Evolutionary conservation across 1,140 invertebrate species (phyloP).

Genomic region (Brachionus asplanchnoidis): DNA sequence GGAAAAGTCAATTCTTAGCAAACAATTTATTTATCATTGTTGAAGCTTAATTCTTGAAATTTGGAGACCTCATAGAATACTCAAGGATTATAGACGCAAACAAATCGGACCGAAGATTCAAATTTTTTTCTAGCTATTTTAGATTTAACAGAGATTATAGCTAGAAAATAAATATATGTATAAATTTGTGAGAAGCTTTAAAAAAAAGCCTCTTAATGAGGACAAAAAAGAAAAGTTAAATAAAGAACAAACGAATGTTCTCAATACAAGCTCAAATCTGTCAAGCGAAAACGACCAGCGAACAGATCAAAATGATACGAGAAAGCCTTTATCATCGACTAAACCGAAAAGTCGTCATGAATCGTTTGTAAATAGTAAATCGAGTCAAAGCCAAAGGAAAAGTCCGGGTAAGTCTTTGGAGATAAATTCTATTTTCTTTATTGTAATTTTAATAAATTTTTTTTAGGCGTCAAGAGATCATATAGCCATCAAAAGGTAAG

Average conservation of each 20-base stretch:
- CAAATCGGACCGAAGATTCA: neutral
- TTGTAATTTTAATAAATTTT: neutral
- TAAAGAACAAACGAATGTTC: neutral
- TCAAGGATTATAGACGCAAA: neutral
- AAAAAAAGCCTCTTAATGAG: constrained; percentile 26
- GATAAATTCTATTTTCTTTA: neutral
- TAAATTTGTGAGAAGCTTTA: constrained; percentile 37
- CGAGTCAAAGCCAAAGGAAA: neutral
- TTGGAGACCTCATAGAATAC: neutral
- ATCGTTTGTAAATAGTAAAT: neutral
- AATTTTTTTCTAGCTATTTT: neutral
- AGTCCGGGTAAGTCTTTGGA: neutral
- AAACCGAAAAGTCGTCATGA: constrained; percentile 5
- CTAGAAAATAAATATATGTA: neutral
- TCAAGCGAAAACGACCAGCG: neutral
- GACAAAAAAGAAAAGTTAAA: neutral
- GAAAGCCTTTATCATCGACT: neutral
- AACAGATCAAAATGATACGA: neutral
- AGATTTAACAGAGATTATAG: constrained; percentile 26
- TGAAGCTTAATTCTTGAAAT: neutral
- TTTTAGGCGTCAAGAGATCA: neutral
- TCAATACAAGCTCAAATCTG: neutral
- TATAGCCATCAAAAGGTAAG: constrained; percentile 14
- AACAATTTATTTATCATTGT: neutral
- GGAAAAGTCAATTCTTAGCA: neutral